phyloP scores from a whole-genome alignment of 2,888 invertebrate species.

The Listrodromus nycthemerus region DNA sequence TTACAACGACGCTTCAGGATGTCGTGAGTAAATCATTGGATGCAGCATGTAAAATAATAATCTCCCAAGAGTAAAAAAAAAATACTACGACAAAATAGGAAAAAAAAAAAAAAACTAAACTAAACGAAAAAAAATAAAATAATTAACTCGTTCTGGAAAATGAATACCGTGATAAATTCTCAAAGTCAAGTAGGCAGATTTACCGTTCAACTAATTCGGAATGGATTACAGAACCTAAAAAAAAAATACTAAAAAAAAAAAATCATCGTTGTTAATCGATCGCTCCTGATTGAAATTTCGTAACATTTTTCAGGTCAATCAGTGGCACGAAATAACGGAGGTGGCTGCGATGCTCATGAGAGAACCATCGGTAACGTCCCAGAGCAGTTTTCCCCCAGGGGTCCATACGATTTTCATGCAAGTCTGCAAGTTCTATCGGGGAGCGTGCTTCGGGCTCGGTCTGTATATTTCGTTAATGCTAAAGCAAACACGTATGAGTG shows the following conservation, averaged over 20 bases:
- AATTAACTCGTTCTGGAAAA: not conserved
- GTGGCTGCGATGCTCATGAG: constrained; percentile 78
- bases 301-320: constrained; percentile 73
- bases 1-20: constrained; percentile 78
- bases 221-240: not conserved
- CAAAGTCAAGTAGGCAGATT: not conserved
- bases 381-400: constrained; percentile 73
- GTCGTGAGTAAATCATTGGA: constrained; percentile 74
- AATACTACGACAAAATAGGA: not conserved
- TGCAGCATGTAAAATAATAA: not conserved
- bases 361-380: constrained; percentile 75
- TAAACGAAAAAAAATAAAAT: not conserved
- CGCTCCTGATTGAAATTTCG: constrained; percentile 2
- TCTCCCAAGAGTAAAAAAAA: not conserved
- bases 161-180: not conserved
- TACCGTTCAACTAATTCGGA: not conserved
- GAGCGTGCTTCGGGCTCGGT: constrained; percentile 89
- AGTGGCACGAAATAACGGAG: constrained; percentile 82
- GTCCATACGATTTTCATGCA: constrained; percentile 84
- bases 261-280: not conserved
- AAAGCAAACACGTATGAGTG: too few relatives aligned
- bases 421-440: constrained; percentile 87
- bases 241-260: not conserved
- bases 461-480: constrained; percentile 9
- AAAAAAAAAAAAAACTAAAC: not conserved